phyloP scores from a whole-genome alignment of 2,888 invertebrate genomes.

The Cordilura impudica region DNA sequence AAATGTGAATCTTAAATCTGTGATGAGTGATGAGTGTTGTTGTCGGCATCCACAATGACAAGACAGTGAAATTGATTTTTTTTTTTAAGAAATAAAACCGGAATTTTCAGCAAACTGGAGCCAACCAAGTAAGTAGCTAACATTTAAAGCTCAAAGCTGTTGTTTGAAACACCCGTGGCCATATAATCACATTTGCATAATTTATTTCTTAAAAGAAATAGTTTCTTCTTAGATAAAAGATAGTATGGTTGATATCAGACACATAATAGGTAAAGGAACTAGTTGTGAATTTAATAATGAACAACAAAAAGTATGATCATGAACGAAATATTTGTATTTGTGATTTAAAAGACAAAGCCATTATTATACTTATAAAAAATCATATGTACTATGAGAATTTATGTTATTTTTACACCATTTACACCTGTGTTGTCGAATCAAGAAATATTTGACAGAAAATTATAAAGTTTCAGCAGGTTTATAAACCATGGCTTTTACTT shows the following conservation, averaged over 20 bases:
- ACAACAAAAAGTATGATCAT: too few species aligned
- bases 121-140: conserved; percentile 22
- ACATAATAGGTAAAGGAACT: conserved; percentile 9
- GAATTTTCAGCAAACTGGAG: conserved; percentile 48
- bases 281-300: not conserved
- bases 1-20: not conserved
- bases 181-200: conserved; percentile 44
- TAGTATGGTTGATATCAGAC: conserved; percentile 1
- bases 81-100: conserved; percentile 39
- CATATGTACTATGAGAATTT: too few species aligned
- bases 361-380: too few species aligned
- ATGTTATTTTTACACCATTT: too few species aligned
- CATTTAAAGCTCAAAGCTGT: conserved; percentile 33
- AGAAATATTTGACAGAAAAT: too few species aligned
- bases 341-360: too few species aligned
- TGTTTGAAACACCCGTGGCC: not conserved
- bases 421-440: too few species aligned
- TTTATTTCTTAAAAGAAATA: not conserved
- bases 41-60: not conserved
- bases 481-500: too few species aligned
- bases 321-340: too few species aligned
- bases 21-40: not conserved
- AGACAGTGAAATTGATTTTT: conserved; percentile 24
- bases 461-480: too few species aligned
- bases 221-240: not conserved